phyloP scores from a whole-genome alignment of 2,797 vertebrate species.

The Hypotaenidia philippensis region DNA sequence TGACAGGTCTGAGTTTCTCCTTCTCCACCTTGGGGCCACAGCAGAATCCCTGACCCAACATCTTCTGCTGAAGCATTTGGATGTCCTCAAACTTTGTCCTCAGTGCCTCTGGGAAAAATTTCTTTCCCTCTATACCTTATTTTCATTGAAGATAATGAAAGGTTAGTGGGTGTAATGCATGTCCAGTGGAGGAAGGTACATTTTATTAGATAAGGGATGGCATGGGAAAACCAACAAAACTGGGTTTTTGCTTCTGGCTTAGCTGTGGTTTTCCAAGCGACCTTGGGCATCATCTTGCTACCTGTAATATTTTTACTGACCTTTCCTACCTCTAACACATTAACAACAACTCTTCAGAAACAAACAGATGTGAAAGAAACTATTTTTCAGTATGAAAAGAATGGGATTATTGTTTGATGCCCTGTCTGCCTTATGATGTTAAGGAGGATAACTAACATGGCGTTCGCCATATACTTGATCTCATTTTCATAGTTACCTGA shows the following conservation, averaged over 20 bases:
- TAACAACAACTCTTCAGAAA: neutral
- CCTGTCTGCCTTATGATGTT: neutral
- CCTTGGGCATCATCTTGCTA: neutral
- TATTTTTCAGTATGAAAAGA: neutral
- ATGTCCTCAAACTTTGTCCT: neutral
- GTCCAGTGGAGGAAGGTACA: neutral
- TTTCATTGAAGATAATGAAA: neutral
- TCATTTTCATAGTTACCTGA: slow-evolving; percentile 31
- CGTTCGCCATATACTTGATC: neutral
- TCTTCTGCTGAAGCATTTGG: neutral
- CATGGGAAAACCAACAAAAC: neutral
- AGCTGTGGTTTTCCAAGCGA: neutral
- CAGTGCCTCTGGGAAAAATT: neutral
- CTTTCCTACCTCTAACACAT: neutral
- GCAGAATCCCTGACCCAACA: neutral
- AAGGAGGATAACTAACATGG: neutral
- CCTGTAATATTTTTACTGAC: neutral
- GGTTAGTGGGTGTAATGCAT: neutral
- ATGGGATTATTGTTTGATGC: neutral
- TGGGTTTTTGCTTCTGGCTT: neutral
- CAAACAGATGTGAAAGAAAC: neutral
- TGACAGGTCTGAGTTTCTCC: neutral
- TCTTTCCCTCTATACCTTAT: neutral
- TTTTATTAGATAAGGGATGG: neutral
- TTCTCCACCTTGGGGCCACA: neutral